Percentiles rank a stretch among this genome's conserved stretches.
These are phyloP conservation scores for Oryzias javanicus DNA, from an alignment of 2,113 vertebrate species.

Conservation along the genomic window DNA sequence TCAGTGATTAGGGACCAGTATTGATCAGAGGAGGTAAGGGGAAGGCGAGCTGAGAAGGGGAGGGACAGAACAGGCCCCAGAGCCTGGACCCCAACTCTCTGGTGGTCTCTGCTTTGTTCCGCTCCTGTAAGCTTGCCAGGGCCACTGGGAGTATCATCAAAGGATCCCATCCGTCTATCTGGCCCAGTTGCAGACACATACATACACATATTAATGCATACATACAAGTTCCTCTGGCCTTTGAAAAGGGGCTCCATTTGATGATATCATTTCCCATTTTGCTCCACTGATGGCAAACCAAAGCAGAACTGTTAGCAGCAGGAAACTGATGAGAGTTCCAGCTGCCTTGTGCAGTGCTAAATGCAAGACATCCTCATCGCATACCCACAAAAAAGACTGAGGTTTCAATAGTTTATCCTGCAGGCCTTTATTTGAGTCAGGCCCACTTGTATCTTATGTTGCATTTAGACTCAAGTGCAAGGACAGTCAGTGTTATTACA, in stretches of 20 bases:
- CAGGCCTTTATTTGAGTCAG: no score
- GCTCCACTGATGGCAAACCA: constrained; percentile 43
- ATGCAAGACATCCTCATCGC: no score
- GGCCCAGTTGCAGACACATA: constrained; percentile 40
- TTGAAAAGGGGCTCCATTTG: constrained; percentile 71
- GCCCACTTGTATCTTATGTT: no score
- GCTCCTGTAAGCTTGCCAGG: constrained; percentile 58
- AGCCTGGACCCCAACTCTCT: constrained; percentile 58
- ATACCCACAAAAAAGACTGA: no score
- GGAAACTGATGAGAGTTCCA: constrained; percentile 16
- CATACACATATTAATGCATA: constrained; percentile 41
- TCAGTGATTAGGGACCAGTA: constrained; percentile 72
- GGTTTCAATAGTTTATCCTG: no score
- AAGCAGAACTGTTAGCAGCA: constrained; percentile 35
- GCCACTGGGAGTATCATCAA: constrained; percentile 70
- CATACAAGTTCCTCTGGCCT: constrained; percentile 45
- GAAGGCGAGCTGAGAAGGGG: constrained; percentile 43
- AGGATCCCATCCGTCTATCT: constrained; percentile 55
- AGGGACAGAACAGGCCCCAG: constrained; percentile 43
- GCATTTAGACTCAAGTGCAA: no score
- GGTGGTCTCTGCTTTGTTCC: constrained; percentile 65
- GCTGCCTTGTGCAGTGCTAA: not conserved
- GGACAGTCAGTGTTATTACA: no score
- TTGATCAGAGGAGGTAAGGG: constrained; percentile 71
- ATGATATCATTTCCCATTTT: constrained; percentile 71